These are phyloP conservation scores for Drosophila ustulata DNA, from an alignment of 2,888 invertebrate species.

Conservation along the genomic window DNA sequence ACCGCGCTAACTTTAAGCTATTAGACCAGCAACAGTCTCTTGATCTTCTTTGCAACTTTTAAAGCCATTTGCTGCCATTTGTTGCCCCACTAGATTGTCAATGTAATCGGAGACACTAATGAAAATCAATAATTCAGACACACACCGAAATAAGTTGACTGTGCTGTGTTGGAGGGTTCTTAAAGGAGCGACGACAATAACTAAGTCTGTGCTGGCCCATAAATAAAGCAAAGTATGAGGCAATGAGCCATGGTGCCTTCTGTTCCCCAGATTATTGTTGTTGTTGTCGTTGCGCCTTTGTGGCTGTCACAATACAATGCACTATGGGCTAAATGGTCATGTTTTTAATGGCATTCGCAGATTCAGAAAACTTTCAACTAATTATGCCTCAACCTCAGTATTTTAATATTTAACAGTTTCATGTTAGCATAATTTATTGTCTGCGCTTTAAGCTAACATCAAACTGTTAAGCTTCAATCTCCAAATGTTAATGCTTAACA, in stretches of 20 bases:
- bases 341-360: too few relatives aligned
- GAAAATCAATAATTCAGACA: conserved; percentile 77
- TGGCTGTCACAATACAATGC: conserved; percentile 29
- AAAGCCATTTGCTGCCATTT: conserved; percentile 50
- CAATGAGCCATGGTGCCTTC: conserved; percentile 57
- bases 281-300: conserved; percentile 41
- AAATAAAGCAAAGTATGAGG: conserved; percentile 68
- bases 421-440: too few relatives aligned
- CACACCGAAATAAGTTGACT: conserved; percentile 40
- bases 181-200: conserved; percentile 43
- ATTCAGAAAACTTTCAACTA: too few relatives aligned
- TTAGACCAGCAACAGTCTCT: neutral
- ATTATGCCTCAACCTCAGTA: too few relatives aligned
- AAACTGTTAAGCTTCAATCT: too few relatives aligned
- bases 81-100: conserved; percentile 36
- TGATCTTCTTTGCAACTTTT: conserved; percentile 21
- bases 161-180: conserved; percentile 34
- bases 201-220: conserved; percentile 50
- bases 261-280: conserved; percentile 38
- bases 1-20: conserved; percentile 35
- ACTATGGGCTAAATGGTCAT: too few relatives aligned
- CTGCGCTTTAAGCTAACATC: too few relatives aligned
- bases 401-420: too few relatives aligned
- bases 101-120: conserved; percentile 72
- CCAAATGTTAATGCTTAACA: too few relatives aligned